Evolutionary conservation across 2,113 vertebrate genomes (phyloP).

Genomic region (Addax nasomaculatus): DNA sequence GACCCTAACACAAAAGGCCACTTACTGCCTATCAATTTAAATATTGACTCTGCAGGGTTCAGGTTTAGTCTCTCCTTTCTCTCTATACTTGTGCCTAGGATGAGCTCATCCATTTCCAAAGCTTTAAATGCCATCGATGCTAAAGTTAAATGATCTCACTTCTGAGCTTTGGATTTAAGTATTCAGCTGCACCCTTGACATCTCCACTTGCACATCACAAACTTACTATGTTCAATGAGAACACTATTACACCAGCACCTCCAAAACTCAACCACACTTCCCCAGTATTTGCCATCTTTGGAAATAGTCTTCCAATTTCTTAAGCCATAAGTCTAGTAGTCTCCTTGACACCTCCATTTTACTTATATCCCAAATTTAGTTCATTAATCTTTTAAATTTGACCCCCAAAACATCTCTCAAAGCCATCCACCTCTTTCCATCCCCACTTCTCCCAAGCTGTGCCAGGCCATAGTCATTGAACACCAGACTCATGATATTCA

Average conservation of each 20-base stretch:
- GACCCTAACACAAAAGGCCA: background rate
- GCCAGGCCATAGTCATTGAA: background rate
- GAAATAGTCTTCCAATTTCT: background rate
- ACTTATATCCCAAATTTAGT: background rate
- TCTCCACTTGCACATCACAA: background rate
- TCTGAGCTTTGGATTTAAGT: background rate
- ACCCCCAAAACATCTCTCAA: background rate
- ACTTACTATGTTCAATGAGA: background rate
- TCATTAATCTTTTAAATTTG: background rate
- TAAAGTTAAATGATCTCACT: background rate
- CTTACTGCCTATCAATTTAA: background rate
- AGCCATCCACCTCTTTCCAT: background rate
- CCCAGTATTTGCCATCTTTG: background rate
- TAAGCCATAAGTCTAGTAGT: background rate
- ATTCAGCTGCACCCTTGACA: background rate
- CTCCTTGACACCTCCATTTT: background rate
- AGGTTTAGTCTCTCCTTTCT: background rate
- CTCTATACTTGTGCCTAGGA: background rate
- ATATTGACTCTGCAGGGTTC: background rate
- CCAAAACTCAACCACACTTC: background rate
- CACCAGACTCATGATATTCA: background rate
- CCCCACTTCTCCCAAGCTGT: background rate
- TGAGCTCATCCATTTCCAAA: background rate
- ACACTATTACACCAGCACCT: background rate
- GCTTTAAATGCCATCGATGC: background rate